Evolutionary conservation across 2,797 vertebrate genomes (phyloP), one percentile per base, ranked within the genome.

Genomic region (Microchirus variegatus): DNA sequence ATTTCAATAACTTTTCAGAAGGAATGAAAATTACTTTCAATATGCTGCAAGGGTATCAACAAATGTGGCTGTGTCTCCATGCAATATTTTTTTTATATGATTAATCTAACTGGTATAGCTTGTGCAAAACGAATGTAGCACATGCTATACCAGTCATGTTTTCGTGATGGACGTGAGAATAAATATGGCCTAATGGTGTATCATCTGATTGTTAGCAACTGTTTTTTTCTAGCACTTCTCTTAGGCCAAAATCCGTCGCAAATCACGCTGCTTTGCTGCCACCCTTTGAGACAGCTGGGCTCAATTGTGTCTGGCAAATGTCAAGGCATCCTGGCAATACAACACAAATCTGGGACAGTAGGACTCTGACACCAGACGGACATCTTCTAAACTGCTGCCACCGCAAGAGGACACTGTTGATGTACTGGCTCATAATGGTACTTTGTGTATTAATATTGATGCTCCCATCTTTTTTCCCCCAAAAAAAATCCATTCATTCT

Each of bases 391-490:
- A 72, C 67, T 53, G 47, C 31, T 65, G 58, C 60, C 77, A 75
- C 83, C 92, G 90, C 86, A 85, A 93, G 90, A 89, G 89, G 90
- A 91, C 92, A 92, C 75, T 93, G 91, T 92, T 92, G 92, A 87
- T 81, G 66, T 86, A 66, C 71, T 60, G 64, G 78, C 73, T 53
- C 44, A 5, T 8, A 53, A 45, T 57, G 17, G 2, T 35, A 2
- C 54, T 71, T 53, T 31, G 66, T 63, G 61, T 67, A 81, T 81
- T 69, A 67, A 80, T 77, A 78, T 64, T 84, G 76, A 80, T 80
- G 68, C 73, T 41, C 45, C 63, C 14, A 38, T 43, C 42, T 59
- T 59, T 77, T n/a, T n/a, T n/a, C n/a, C n/a, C n/a, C n/a, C 6
- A 31, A 31, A 31, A 31, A 62, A 47, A 82, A 75, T 84, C 70